phyloP scores from a whole-genome alignment of 2,888 invertebrate genomes.

The Noctua fimbriata region DNA sequence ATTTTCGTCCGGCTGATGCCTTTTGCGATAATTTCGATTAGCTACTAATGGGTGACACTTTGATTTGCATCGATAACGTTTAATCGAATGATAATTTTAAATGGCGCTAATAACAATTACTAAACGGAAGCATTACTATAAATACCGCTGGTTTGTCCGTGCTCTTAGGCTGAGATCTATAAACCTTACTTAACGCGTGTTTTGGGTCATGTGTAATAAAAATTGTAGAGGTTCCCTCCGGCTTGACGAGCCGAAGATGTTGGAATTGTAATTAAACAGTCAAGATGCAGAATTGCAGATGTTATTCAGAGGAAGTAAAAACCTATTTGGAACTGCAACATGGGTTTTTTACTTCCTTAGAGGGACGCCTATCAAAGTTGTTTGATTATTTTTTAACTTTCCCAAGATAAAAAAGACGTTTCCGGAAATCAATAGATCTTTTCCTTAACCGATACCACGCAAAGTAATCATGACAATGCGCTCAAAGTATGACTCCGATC shows the following conservation, averaged over 20 bases:
- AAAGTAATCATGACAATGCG: constrained; percentile 19
- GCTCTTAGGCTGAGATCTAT: neutral
- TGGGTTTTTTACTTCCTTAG: neutral
- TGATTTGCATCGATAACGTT: constrained; percentile 12
- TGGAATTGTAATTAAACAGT: no score
- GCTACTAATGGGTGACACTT: constrained; percentile 7
- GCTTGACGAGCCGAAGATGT: no score
- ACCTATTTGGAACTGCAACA: neutral
- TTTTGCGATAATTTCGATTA: constrained; percentile 2
- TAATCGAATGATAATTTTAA: constrained; percentile 1
- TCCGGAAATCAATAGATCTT: neutral
- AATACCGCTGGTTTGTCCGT: neutral
- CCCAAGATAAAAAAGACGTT: neutral
- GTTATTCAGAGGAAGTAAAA: neutral
- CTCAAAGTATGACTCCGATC: neutral
- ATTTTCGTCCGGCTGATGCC: constrained; percentile 8
- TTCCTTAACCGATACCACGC: neutral
- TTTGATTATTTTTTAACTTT: neutral
- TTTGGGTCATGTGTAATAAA: neutral
- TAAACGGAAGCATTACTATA: neutral
- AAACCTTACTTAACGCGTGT: neutral
- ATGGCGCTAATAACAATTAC: neutral
- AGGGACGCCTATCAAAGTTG: neutral
- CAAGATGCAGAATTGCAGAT: no score
- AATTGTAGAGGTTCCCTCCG: no score